Base-by-base conservation (phyloP, 30 jellyfish, hydroid and myxozoan genomes). In the Aurelia coerulea region DNA sequence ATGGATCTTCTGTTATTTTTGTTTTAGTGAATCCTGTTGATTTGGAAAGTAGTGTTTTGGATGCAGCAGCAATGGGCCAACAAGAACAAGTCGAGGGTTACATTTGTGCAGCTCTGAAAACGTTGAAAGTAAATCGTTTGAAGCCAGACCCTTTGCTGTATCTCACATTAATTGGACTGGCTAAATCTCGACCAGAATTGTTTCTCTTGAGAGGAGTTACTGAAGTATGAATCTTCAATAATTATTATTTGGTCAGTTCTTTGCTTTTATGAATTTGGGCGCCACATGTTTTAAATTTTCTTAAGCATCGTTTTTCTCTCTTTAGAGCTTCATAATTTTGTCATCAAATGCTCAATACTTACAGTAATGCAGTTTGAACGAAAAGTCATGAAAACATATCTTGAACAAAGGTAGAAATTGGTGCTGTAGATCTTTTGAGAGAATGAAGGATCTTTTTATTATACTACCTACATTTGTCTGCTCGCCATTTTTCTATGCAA, bases 131-230 rank as follows among this genome's bases (percentile, higher is more conserved):
- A 52, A 95, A 90, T 68, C 69, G 97, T 31, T 42, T 95, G 74
- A 95, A 95, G 83, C 99, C 99, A 17, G 99, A 95, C 81, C 97
- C 99, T 11, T 56, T 80, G 90, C 66, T 94, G 54, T 94, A 94
- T 68, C 95, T 94, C 60, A 34, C 99, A 64, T 19, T 94, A 54
- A 71, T 87, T 67, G 89, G 95, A 53, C 65, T 95, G 63, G 97
- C 96, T 3, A 95, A 95, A 65, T 39, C 85, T 4, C 83, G 86
- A 33, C 99, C 99, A 18, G 91, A 74, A 13, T 11, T 95, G n/a
- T 85, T 95, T 76, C 76, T 80, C 10, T 83, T 90, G 4, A 86
- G 88, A 54, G 88, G 68, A 16, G 90, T 95, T 8, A 96, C 91
- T 2, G 98, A 95, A 96, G 99, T 92, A 66, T 46, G 56, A 46